Evolutionary conservation across 2,888 invertebrate species (phyloP).

Genomic region (Parnassius smintheus): DNA sequence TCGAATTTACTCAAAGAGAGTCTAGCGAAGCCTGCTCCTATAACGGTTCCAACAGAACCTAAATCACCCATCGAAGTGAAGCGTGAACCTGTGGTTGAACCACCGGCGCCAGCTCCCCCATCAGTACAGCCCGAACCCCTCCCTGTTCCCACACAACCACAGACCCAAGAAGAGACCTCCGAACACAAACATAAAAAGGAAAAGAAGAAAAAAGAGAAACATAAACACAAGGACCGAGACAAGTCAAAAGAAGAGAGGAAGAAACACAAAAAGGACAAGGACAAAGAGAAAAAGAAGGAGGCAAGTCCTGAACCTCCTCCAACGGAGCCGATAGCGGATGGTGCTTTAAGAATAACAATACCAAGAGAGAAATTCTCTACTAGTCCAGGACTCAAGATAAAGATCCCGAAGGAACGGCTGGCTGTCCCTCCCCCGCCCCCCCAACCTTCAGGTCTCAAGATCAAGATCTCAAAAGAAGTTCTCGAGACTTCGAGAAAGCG

Average conservation of each 20-base stretch:
- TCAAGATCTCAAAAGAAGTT: constrained; percentile 90
- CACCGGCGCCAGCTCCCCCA: constrained; percentile 38
- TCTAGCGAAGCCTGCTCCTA: constrained; percentile 73
- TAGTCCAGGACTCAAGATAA: constrained; percentile 86
- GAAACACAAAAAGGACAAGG: constrained; percentile 86
- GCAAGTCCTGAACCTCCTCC: constrained; percentile 34
- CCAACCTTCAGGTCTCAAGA: constrained; percentile 82
- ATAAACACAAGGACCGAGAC: constrained; percentile 89
- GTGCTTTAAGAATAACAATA: constrained; percentile 66
- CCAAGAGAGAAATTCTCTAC: constrained; percentile 66
- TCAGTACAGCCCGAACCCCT: constrained; percentile 36
- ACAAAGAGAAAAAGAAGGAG: constrained; percentile 64
- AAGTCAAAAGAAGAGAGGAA: constrained; percentile 87
- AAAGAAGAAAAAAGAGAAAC: constrained; percentile 90
- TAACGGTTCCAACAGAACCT: constrained; percentile 64
- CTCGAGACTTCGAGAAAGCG: constrained; percentile 74
- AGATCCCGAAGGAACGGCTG: constrained; percentile 89
- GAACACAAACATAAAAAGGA: constrained; percentile 79
- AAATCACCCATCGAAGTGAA: constrained; percentile 59
- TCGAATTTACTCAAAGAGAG: constrained; percentile 86
- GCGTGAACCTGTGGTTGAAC: constrained; percentile 50
- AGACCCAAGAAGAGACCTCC: constrained; percentile 41
- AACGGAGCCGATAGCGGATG: constrained; percentile 43
- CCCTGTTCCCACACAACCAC: constrained; percentile 32
- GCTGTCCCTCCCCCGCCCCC: constrained; percentile 77